A percentile compares a stretch with the other conserved stretches of the same genome.
phyloP scores from a whole-genome alignment of 2,888 invertebrate genomes.

The Clepsis dumicolana region DNA sequence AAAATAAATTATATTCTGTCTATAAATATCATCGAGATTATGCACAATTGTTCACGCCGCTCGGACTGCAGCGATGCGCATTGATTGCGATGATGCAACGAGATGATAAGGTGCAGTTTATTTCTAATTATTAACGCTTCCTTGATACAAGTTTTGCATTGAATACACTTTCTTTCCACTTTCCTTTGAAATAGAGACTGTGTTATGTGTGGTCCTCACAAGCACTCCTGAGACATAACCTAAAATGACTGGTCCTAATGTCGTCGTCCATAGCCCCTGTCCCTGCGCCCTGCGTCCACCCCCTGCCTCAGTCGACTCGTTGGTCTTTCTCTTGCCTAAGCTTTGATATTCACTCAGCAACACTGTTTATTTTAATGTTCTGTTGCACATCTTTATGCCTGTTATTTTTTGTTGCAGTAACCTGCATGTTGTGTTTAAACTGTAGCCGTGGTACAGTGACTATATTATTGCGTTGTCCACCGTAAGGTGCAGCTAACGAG shows the following conservation, averaged over 20 bases:
- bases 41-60: conserved; percentile 71
- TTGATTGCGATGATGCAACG: conserved; percentile 81
- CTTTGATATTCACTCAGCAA: conserved; percentile 10
- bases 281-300: conserved; percentile 1
- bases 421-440: conserved; percentile 86
- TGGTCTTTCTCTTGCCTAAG: conserved; percentile 5
- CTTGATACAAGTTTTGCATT: conserved; percentile 57
- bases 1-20: conserved; percentile 53
- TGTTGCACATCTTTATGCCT: conserved; percentile 57
- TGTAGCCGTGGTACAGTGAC: conserved; percentile 80
- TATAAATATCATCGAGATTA: conserved; percentile 53
- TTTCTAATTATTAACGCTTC: conserved; percentile 44
- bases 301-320: background rate
- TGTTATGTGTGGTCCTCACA: conserved; percentile 45
- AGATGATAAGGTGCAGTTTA: conserved; percentile 80
- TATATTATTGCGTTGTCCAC: conserved; percentile 80
- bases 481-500: conserved; percentile 82
- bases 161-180: conserved; percentile 49
- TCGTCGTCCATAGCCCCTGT: background rate
- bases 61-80: conserved; percentile 71
- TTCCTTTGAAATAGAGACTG: conserved; percentile 44
- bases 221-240: conserved; percentile 59
- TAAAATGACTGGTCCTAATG: conserved; percentile 47
- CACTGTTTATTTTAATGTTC: conserved; percentile 34
- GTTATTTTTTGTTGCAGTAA: conserved; percentile 87